Evolutionary conservation across 2,113 vertebrate genomes (phyloP), one percentile per base, ranked within the genome.

Genomic region (Nettapus auritus): DNA sequence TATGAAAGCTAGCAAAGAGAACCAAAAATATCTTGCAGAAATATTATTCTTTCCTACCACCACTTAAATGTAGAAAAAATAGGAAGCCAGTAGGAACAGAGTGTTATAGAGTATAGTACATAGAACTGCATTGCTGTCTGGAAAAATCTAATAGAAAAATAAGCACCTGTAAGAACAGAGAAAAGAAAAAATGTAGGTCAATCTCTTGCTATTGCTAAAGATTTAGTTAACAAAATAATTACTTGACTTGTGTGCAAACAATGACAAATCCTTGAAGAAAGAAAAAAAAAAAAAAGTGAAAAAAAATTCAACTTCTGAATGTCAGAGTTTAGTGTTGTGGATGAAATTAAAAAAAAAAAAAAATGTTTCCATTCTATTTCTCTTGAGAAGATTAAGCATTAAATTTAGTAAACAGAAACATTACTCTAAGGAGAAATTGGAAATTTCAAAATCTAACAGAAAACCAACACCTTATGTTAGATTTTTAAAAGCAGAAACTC

Each of bases 361-460:
- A 9, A 67, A 64, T n/a, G 26, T 63, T 21, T 21, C 21, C 46
- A 48, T 48, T 86, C 8, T 4, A 25, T 80, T 82, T 64, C 40
- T 88, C 10, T 62, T 26, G 34, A 83, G 77, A 48, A 80, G 36
- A 73, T 57, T 53, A 88, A 64, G 18, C 55, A 62, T 77, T 90
- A 83, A 23, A 90, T 88, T 86, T 48, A 88, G 80, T 74, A 88
- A 77, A 86, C 31, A 90, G 68, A 88, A 88, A 80, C 8, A 77
- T 59, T 86, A 70, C 71, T 78, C 66, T 69, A n/a, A 83, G 36
- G 82, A 84, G 31, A 89, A 20, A 76, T 17, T 36, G 17, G 55
- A 78, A 88, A 68, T 40, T 89, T 85, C 53, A 68, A 87, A 95
- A 89, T 82, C 34, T 92, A 82, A 82, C 42, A 75, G 22, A 2